Conservation (phyloP, 2,888 invertebrate genomes). For the Euplexia lucipara region DNA sequence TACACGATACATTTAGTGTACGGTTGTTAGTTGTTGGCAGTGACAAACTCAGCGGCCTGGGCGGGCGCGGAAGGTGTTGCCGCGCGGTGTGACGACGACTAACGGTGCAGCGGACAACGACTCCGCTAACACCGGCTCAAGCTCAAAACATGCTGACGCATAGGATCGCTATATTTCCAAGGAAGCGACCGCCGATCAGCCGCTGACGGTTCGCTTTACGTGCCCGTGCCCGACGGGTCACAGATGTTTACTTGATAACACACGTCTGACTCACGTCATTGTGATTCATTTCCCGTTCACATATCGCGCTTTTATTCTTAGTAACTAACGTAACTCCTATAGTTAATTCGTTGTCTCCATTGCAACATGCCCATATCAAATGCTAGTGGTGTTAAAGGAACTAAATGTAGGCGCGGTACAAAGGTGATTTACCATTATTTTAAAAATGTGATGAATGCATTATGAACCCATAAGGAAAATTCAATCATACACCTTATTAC, state of each 20-base stretch:
- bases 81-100: conserved; percentile 70
- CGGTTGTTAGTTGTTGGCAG: conserved; percentile 37
- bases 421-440: conserved; percentile 39
- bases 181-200: conserved; percentile 69
- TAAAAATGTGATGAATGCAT: conserved; percentile 24
- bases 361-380: conserved; percentile 40
- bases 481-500: background rate
- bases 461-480: conserved; percentile 18
- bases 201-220: conserved; percentile 76
- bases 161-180: conserved; percentile 72
- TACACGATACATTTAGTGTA: conserved; percentile 21
- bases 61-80: conserved; percentile 56
- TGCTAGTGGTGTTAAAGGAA: conserved; percentile 19
- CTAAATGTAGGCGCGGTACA: conserved; percentile 27
- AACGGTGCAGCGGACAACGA: conserved; percentile 88
- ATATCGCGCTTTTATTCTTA: conserved; percentile 75
- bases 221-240: conserved; percentile 70
- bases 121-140: conserved; percentile 75
- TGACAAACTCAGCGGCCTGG: conserved; percentile 51
- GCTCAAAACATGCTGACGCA: conserved; percentile 86
- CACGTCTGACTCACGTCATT: conserved; percentile 78
- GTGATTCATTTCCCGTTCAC: conserved; percentile 83
- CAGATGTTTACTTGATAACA: conserved; percentile 82
- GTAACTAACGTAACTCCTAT: conserved; percentile 66
- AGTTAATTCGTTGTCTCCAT: conserved; percentile 54